Conservation (phyloP, 2,113 vertebrate genomes). For the Actinemys pallida region DNA sequence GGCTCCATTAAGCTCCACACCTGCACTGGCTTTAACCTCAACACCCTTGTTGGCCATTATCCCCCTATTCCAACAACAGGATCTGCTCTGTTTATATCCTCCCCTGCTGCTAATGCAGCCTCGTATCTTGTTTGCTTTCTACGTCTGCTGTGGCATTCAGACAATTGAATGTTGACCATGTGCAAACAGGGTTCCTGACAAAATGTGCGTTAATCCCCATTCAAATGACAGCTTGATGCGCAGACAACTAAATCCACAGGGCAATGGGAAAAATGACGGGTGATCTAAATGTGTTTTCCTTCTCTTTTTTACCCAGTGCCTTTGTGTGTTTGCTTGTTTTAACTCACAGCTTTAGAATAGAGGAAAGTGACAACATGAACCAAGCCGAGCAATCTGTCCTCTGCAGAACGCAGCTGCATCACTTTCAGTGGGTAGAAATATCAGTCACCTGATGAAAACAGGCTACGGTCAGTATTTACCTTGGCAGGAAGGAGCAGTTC, state of each 20-base stretch:
- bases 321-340: neutral
- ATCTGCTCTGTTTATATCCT: conserved; percentile 25
- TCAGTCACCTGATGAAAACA: neutral
- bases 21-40: neutral
- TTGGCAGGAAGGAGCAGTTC: neutral
- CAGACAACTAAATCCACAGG: neutral
- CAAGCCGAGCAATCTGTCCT: neutral
- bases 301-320: neutral
- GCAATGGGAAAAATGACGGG: neutral
- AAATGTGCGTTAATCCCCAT: neutral
- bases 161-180: neutral
- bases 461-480: conserved; percentile 67
- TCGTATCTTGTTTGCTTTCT: neutral
- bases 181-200: neutral
- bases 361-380: neutral
- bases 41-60: neutral
- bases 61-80: conserved; percentile 27
- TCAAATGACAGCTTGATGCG: neutral
- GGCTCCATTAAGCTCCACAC: neutral
- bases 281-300: neutral
- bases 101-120: neutral
- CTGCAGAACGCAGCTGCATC: neutral
- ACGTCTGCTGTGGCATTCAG: neutral
- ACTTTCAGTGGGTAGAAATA: neutral
- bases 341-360: neutral